Conservation (phyloP, 2,797 vertebrate genomes). For the Sebastes cheni region DNA sequence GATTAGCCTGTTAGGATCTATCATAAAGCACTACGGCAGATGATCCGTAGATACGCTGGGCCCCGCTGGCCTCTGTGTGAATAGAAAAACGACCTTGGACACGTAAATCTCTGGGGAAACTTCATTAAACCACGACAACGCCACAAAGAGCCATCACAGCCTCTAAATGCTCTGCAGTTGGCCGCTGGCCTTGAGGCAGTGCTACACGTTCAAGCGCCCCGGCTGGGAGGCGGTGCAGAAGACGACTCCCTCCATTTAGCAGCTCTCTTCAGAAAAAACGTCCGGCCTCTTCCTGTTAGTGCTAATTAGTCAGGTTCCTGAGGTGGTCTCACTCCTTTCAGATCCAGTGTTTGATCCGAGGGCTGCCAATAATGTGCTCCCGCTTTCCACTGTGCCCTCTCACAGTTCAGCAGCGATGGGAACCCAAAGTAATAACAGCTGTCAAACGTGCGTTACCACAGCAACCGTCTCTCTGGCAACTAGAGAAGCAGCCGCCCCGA, state of each 20-base stretch:
- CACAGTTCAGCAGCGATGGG: slow-evolving; percentile 41
- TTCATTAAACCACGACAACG: slow-evolving; percentile 64
- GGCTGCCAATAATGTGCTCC: slow-evolving; percentile 18
- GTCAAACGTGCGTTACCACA: slow-evolving; percentile 82
- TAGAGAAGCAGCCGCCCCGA: slow-evolving; percentile 37
- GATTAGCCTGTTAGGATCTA: slow-evolving; percentile 54
- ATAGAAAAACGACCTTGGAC: slow-evolving; percentile 65
- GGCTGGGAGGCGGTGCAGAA: slow-evolving; percentile 26
- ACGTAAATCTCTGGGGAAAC: slow-evolving; percentile 63
- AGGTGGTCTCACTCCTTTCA: slow-evolving; percentile 61
- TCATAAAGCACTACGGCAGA: slow-evolving; percentile 60
- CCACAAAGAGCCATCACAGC: slow-evolving; percentile 52
- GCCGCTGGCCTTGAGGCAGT: slow-evolving; percentile 28
- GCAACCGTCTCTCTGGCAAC: slow-evolving; percentile 81
- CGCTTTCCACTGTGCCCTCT: slow-evolving; percentile 64
- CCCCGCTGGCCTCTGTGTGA: slow-evolving; percentile 50
- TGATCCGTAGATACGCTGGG: slow-evolving; percentile 31
- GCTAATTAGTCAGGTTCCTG: slow-evolving; percentile 70
- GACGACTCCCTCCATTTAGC: slow-evolving; percentile 41
- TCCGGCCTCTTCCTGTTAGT: slow-evolving; percentile 56
- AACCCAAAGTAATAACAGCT: slow-evolving; percentile 78
- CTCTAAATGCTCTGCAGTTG: slow-evolving; percentile 47
- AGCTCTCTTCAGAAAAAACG: slow-evolving; percentile 17
- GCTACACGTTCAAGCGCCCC: slow-evolving; percentile 24
- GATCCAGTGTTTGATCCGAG: slow-evolving; percentile 52